Percentiles rank a stretch among this genome's conserved stretches.
Evolutionary conservation across 2,797 vertebrate genomes (phyloP).

Genomic region (Urosaurus nigricauda): DNA sequence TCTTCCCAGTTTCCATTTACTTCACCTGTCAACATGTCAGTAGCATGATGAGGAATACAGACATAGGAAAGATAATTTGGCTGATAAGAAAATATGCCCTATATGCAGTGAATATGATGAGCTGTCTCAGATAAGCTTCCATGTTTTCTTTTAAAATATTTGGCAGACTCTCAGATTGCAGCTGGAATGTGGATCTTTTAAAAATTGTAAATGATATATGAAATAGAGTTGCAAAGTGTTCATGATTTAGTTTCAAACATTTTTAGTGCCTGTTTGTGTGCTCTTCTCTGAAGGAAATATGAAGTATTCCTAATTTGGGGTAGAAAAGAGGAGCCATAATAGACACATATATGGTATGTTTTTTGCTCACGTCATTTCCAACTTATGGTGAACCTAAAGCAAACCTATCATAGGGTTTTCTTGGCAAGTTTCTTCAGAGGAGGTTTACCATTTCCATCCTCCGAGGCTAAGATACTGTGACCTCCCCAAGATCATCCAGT

Average conservation of each 20-base stretch:
- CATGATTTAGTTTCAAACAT: not conserved
- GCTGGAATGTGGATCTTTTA: constrained; percentile 48
- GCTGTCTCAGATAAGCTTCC: constrained; percentile 62
- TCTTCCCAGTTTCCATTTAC: constrained; percentile 48
- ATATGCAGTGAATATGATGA: constrained; percentile 47
- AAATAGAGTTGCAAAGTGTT: constrained; percentile 54
- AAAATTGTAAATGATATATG: constrained; percentile 37
- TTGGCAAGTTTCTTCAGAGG: no score
- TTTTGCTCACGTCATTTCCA: no score
- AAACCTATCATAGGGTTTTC: no score
- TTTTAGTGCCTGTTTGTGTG: constrained; percentile 50
- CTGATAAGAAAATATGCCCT: constrained; percentile 23
- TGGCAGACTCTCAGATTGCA: constrained; percentile 56
- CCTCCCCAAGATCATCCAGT: no score
- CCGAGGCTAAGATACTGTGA: no score
- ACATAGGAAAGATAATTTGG: constrained; percentile 45
- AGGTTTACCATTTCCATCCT: no score
- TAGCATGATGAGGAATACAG: constrained; percentile 41
- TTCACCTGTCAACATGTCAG: constrained; percentile 43
- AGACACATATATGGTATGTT: not conserved
- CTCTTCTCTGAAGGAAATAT: constrained; percentile 29
- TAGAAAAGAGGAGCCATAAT: not conserved
- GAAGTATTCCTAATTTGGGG: constrained; percentile 11
- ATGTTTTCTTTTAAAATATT: constrained; percentile 56
- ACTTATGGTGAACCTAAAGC: no score